Evolutionary conservation across 2,797 vertebrate genomes (phyloP), one percentile per base, ranked within the genome.

Genomic region (Falco biarmicus): DNA sequence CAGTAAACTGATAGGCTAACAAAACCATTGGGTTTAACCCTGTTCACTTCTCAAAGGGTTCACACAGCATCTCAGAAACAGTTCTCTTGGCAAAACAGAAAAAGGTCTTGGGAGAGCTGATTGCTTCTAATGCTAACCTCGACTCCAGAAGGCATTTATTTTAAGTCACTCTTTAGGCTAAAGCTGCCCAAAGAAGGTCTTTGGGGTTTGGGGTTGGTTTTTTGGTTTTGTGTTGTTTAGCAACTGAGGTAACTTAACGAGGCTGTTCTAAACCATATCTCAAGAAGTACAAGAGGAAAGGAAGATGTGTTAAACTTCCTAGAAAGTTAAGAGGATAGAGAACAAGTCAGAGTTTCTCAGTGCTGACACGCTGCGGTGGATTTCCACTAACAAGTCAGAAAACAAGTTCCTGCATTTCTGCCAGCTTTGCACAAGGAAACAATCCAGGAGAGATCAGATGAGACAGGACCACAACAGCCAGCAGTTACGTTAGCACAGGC

Each of bases 1-100:
- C 71, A 87, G 53, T 39, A 85, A 92, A 94, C 78, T 29, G 78
- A 93, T 57, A 92, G 91, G 87, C 81, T 89, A 95, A 87, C 87
- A 95, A 89, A 94, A 96, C 85, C 0, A 9, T 41, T 79, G 50
- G 4, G 4, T 93, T 95, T 89, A 93, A 95, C 89, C 71, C 78
- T 39, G 60, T 54, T 94, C 41, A 34, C 41, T 91, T 91, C 77
- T 48, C 75, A 87, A 41, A 87, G 53, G 71, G 78, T 87, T 96
- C 87, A 83, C 1, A 4, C 56, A 54, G 68, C 75, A 95, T 89
- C 41, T 75, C 91, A 93, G 82, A 85, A 96, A 92, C 59, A 82
- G 86, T 50, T 84, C 66, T 57, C 88, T 66, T 82, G 51, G 66
- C 24, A 12, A 63, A 93, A 89, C 17, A 95, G 66, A 89, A 90